Evolutionary conservation across 2,113 vertebrate genomes (phyloP).

Genomic region (Pomatorhinus ruficollis): DNA sequence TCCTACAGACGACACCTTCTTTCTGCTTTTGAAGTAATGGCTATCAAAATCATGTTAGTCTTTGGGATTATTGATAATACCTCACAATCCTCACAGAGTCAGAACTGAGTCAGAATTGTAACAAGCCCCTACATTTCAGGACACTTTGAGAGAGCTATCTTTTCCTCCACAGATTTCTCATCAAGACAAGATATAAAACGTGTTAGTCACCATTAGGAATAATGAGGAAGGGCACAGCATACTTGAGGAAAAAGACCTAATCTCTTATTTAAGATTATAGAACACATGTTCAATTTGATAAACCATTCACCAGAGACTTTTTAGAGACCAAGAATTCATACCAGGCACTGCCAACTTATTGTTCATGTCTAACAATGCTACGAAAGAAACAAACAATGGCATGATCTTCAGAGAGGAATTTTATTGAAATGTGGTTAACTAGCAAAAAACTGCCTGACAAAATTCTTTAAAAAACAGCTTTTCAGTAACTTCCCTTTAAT

Average conservation of each 20-base stretch:
- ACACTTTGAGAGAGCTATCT: not conserved
- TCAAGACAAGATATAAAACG: not conserved
- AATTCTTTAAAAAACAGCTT: not conserved
- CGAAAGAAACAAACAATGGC: constrained; percentile 11
- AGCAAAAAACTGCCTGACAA: constrained; percentile 21
- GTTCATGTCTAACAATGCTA: constrained; percentile 40
- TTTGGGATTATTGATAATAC: not conserved
- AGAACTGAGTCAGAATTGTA: not conserved
- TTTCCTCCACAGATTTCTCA: not conserved
- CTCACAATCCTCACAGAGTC: not conserved
- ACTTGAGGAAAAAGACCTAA: not conserved
- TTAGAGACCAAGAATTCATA: constrained; percentile 7
- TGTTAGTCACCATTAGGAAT: not conserved
- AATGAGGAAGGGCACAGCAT: not conserved
- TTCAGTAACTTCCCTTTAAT: constrained; percentile 31
- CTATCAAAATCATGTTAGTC: not conserved
- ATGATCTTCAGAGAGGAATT: constrained; percentile 17
- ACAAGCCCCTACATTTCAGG: not conserved
- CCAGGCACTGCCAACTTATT: constrained; percentile 34
- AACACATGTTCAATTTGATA: constrained; percentile 24
- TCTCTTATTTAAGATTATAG: not conserved
- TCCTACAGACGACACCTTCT: not conserved
- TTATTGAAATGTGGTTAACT: constrained; percentile 33
- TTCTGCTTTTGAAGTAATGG: not conserved
- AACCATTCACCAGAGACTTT: constrained; percentile 2